These are phyloP conservation scores for Stratiolaelaps scimitus DNA, from an alignment of 1,140 invertebrate genomes.

Conservation along the genomic window DNA sequence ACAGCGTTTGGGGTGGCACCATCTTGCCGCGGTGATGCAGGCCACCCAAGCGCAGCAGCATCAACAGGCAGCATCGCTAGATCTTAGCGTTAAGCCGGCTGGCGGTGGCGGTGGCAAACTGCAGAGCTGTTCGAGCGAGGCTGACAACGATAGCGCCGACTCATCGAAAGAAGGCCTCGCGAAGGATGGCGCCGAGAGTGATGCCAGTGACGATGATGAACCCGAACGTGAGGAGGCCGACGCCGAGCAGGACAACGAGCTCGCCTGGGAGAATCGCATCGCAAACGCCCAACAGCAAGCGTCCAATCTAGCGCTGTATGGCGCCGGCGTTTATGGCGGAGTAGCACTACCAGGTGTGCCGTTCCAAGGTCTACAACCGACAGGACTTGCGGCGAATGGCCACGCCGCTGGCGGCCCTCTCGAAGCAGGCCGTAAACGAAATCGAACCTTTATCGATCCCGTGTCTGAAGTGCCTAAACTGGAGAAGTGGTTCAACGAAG, in stretches of 20 bases:
- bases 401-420: slow-evolving; percentile 39
- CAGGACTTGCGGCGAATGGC: slow-evolving; percentile 36
- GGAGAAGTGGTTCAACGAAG: slow-evolving; percentile 82
- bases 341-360: slow-evolving; percentile 44
- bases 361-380: slow-evolving; percentile 43
- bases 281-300: slow-evolving; percentile 9
- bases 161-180: slow-evolving; percentile 29
- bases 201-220: slow-evolving; percentile 36
- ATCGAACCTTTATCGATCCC: slow-evolving; percentile 96
- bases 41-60: background rate
- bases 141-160: slow-evolving; percentile 26
- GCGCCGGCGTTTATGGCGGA: slow-evolving; percentile 41
- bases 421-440: slow-evolving; percentile 78
- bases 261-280: slow-evolving; percentile 42
- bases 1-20: slow-evolving; percentile 8
- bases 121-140: slow-evolving; percentile 24
- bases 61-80: background rate
- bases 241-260: slow-evolving; percentile 51
- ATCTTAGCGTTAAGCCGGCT: slow-evolving; percentile 15
- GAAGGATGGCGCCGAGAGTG: slow-evolving; percentile 26
- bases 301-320: slow-evolving; percentile 38
- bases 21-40: slow-evolving; percentile 10
- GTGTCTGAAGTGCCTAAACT: slow-evolving; percentile 90
- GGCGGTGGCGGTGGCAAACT: slow-evolving; percentile 3
- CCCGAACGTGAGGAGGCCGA: slow-evolving; percentile 44